These are phyloP conservation scores for Synergus japonicus DNA, from an alignment of 2,888 invertebrate species.

Conservation along the genomic window DNA sequence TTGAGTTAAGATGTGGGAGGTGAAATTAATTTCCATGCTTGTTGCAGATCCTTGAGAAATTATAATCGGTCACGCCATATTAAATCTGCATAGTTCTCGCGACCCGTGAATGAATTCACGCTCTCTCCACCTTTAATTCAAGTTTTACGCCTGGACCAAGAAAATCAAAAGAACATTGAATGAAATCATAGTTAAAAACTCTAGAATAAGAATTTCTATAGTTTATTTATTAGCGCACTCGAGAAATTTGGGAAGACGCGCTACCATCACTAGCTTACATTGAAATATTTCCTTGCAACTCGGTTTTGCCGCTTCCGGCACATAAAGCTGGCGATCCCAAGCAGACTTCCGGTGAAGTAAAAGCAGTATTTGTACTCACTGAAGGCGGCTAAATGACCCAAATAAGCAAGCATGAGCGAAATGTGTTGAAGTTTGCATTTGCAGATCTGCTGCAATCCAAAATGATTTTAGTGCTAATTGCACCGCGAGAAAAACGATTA, in stretches of 20 bases:
- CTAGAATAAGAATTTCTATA: too few species aligned
- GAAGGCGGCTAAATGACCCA: conserved; percentile 17
- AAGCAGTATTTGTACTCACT: conserved; percentile 20
- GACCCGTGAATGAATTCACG: not conserved
- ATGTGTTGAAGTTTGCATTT: conserved; percentile 16
- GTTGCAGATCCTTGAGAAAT: not conserved
- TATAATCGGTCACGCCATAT: not conserved
- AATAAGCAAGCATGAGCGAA: conserved; percentile 15
- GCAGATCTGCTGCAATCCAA: not conserved
- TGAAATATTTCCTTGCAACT: conserved; percentile 11
- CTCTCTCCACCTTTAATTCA: not conserved
- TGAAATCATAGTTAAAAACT: not conserved
- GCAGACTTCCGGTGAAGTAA: conserved; percentile 27
- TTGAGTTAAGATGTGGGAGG: not conserved
- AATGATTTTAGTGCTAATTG: conserved; percentile 13
- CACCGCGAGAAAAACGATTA: not conserved
- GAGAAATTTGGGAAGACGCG: not conserved
- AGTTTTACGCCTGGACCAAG: not conserved
- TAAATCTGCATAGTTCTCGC: not conserved
- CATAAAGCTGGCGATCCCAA: conserved; percentile 30
- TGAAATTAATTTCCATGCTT: not conserved
- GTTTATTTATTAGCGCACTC: not conserved
- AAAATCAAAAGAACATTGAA: not conserved
- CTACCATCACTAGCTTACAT: conserved; percentile 1
- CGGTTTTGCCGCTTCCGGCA: conserved; percentile 1